These are phyloP conservation scores for Ceratina australensis DNA, from an alignment of 1,140 invertebrate species.

Conservation along the genomic window DNA sequence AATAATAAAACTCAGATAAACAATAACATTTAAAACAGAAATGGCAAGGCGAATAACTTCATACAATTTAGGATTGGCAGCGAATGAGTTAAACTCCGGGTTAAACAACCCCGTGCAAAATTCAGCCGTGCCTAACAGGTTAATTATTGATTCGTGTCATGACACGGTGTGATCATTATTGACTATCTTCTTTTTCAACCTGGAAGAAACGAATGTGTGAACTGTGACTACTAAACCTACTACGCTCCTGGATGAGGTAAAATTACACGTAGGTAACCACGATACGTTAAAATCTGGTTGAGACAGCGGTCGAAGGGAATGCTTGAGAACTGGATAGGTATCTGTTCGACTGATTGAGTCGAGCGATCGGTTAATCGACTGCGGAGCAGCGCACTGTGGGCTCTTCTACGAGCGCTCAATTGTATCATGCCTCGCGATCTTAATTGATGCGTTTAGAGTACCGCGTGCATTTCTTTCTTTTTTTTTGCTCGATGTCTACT, in stretches of 20 bases:
- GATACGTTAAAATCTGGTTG: slow-evolving; percentile 1
- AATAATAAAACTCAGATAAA: too few species aligned
- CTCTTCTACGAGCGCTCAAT: slow-evolving; percentile 3
- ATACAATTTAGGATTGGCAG: too few species aligned
- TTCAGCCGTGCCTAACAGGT: too few species aligned
- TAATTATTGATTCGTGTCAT: too few species aligned
- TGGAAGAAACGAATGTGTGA: too few species aligned
- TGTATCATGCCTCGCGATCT: slow-evolving; percentile 12
- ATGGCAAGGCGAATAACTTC: too few species aligned
- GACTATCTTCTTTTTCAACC: too few species aligned
- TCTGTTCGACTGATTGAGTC: slow-evolving; percentile 16
- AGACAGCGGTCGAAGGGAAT: slow-evolving; percentile 19
- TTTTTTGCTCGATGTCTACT: background rate
- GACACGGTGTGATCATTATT: too few species aligned
- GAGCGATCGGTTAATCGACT: slow-evolving; percentile 18
- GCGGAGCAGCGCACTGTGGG: background rate
- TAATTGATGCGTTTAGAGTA: slow-evolving; percentile 21
- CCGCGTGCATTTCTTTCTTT: background rate
- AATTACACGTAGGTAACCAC: slow-evolving; percentile 21
- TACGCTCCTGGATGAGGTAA: background rate
- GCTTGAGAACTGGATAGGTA: background rate
- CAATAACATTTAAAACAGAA: too few species aligned
- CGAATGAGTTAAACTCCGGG: too few species aligned
- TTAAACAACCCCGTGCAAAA: too few species aligned
- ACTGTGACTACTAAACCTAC: too few species aligned